Evolutionary conservation across 2,797 vertebrate genomes (phyloP), one percentile per base, ranked within the genome.

Genomic region (Eulemur coronatus): DNA sequence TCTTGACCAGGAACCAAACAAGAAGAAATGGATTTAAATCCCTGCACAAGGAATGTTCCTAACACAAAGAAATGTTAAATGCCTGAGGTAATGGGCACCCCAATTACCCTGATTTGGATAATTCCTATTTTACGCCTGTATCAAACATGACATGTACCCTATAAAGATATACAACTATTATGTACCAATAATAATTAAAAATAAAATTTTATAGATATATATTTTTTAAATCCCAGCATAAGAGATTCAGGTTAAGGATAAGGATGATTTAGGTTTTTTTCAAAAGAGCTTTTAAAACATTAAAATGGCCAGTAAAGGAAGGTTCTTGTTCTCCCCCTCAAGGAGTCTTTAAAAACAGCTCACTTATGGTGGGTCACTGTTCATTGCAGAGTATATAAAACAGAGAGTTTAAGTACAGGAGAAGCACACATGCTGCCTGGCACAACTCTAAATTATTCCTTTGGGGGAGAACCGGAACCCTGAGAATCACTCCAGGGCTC

Each of bases 11-110:
- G 82, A 94, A 59, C 55, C 46, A 79, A 95, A 85, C 33, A 89
- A 85, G 57, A 90, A 95, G 76, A 92, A 75, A 95, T 73, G 41
- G 41, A 82, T 86, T 95, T 91, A 86, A 94, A 91, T 33, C 8
- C 24, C 81, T 94, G 73, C 24, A 7, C 15, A 7, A 80, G 76
- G 15, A n/a, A 48, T 52, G 33, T 65, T 65, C 33, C 63, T n/a
- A 18, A 65, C 63, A 65, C 33, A 65, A 65, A 65, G 63, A 65
- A 65, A 18, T n/a, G 17, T 9, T n/a, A 65, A 65, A 65, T 65
- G 63, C 63, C 33, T n/a, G 17, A 65, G 17, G 63, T 65, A 17
- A 65, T 65, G 63, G 63, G n/a, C 8, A 65, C 33, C 7, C n/a
- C 63, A 65, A n/a, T 65, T 65, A n/a, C 17, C 15, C 63, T n/a